A percentile compares a stretch with the other conserved stretches of the same genome.
phyloP scores from a whole-genome alignment of 2,797 vertebrate species.

The Sebastes miniatus region DNA sequence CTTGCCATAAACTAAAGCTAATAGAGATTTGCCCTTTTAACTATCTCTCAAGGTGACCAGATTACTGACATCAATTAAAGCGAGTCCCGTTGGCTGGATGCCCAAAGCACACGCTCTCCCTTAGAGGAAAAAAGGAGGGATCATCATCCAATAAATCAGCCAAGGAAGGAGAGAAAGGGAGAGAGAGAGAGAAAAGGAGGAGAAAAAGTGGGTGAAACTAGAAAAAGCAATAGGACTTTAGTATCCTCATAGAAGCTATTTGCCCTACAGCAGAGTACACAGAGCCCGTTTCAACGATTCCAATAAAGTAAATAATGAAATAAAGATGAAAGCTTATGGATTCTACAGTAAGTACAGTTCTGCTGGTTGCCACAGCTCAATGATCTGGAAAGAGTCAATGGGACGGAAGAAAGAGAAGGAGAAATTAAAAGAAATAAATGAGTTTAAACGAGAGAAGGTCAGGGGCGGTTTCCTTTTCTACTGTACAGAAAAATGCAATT shows the following conservation, averaged over 20 bases:
- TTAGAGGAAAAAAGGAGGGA: conserved; percentile 59
- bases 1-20: conserved; percentile 77
- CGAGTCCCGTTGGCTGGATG: conserved; percentile 66
- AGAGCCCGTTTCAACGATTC: conserved; percentile 25
- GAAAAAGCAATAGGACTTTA: conserved; percentile 24
- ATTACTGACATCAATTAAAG: conserved; percentile 82
- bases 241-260: conserved; percentile 14
- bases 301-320: conserved; percentile 59
- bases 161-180: conserved; percentile 17
- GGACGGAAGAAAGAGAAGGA: conserved; percentile 21
- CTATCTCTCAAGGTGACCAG: conserved; percentile 81
- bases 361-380: conserved; percentile 27
- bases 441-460: conserved; percentile 23
- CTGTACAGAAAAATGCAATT: not conserved
- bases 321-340: conserved; percentile 40
- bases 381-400: conserved; percentile 49
- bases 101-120: conserved; percentile 66
- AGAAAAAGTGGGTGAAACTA: conserved; percentile 22
- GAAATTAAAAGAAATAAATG: conserved; percentile 33
- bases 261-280: conserved; percentile 42
- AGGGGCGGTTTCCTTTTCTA: not conserved
- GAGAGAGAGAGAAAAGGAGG: conserved; percentile 7
- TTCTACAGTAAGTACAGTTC: conserved; percentile 49
- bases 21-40: conserved; percentile 79
- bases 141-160: conserved; percentile 71